Conservation (phyloP, 2,113 vertebrate species). For the Dascyllus trimaculatus region DNA sequence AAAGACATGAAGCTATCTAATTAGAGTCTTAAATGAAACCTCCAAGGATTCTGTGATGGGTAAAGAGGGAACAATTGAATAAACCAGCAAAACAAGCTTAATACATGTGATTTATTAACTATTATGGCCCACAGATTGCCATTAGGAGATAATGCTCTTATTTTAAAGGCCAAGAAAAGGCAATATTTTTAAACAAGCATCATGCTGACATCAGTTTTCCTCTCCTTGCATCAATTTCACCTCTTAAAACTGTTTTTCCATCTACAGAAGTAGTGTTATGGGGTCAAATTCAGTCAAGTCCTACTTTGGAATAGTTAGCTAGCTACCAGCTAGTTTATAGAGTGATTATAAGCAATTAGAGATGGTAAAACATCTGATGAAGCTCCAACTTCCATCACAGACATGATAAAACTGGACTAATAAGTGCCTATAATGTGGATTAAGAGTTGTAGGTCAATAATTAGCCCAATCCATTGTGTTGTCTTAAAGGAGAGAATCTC, state of each 20-base stretch:
- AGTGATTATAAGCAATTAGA: no score
- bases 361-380: background rate
- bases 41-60: background rate
- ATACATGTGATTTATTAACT: no score
- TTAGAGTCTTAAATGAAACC: conserved; percentile 24
- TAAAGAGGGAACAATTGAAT: background rate
- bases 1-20: conserved; percentile 34
- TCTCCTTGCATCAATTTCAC: no score
- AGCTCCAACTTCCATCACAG: conserved; percentile 1
- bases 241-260: no score
- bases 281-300: no score
- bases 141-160: background rate
- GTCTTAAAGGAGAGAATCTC: conserved; percentile 63
- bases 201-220: no score
- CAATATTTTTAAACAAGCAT: no score
- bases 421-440: conserved; percentile 45
- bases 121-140: no score
- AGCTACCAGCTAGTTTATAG: no score
- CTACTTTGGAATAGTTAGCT: no score
- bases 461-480: conserved; percentile 65
- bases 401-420: conserved; percentile 3
- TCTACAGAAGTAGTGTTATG: no score
- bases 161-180: background rate
- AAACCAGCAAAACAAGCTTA: no score
- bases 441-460: conserved; percentile 49